Percentiles rank a stretch among this genome's conserved stretches.
These are phyloP conservation scores for Balanococcus diminutus DNA, from an alignment of 2,888 invertebrate species.

Conservation along the genomic window DNA sequence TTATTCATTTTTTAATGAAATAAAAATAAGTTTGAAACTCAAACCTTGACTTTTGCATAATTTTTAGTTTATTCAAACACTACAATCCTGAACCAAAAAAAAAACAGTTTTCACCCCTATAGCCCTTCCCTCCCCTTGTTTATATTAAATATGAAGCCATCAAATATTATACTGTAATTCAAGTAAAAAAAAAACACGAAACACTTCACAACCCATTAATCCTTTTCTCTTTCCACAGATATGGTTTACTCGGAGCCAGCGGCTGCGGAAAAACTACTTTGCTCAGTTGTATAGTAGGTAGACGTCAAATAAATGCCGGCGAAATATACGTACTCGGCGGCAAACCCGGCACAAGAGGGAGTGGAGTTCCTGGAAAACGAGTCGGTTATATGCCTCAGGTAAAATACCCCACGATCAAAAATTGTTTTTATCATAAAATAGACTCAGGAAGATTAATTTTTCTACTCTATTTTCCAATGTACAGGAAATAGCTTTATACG, in stretches of 20 bases:
- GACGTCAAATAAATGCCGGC: slow-evolving; percentile 82
- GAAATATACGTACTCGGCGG: slow-evolving; percentile 90
- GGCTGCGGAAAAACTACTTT: slow-evolving; percentile 97
- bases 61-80: too few species aligned
- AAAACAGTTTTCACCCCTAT: too few species aligned
- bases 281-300: slow-evolving; percentile 88
- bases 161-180: too few species aligned
- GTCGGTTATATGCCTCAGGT: slow-evolving; percentile 93
- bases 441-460: not conserved
- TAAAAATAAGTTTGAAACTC: too few species aligned
- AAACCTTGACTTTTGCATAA: too few species aligned
- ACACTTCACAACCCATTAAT: too few species aligned
- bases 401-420: not conserved
- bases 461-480: not conserved
- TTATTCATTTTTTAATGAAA: too few species aligned
- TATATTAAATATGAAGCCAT: too few species aligned
- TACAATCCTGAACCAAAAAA: too few species aligned
- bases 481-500: slow-evolving; percentile 87
- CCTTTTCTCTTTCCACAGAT: slow-evolving; percentile 66
- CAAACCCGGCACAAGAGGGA: slow-evolving; percentile 84
- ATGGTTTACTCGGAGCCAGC: slow-evolving; percentile 91
- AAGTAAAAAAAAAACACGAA: too few species aligned
- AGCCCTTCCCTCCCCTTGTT: too few species aligned
- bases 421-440: not conserved
- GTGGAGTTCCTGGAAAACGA: slow-evolving; percentile 88